phyloP scores from a whole-genome alignment of 2,113 vertebrate species.

The Puma concolor region DNA sequence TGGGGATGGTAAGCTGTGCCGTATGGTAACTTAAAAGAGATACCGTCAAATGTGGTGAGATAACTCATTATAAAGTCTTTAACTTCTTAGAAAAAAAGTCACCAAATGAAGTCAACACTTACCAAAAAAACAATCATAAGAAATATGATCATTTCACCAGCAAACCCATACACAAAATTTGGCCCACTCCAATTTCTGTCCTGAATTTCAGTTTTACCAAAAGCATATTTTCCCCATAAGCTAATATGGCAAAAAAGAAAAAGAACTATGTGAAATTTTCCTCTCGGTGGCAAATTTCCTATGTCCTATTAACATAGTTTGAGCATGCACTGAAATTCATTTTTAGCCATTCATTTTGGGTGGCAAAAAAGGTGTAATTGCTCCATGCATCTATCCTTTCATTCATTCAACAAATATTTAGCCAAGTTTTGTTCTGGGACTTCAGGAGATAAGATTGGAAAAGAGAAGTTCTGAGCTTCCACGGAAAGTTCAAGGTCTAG shows the following conservation, averaged over 20 bases:
- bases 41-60: neutral
- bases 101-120: conserved; percentile 18
- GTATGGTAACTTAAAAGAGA: neutral
- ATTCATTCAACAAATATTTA: neutral
- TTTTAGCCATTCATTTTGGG: conserved; percentile 4
- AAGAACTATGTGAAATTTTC: neutral
- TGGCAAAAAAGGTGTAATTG: neutral
- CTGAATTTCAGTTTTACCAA: neutral
- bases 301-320: neutral
- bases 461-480: neutral
- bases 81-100: conserved; percentile 42
- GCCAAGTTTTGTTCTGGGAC: neutral
- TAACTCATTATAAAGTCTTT: neutral
- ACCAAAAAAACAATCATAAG: conserved; percentile 43
- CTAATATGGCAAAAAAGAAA: neutral
- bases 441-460: neutral
- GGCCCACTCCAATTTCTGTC: neutral
- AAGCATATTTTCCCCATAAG: neutral
- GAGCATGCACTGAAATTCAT: neutral
- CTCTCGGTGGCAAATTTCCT: neutral
- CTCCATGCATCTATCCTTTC: neutral
- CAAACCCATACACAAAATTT: neutral
- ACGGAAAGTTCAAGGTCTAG: neutral
- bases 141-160: neutral
- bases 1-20: neutral